phyloP scores from a whole-genome alignment of 2,888 invertebrate genomes.

The Dorcus parallelipipedus region DNA sequence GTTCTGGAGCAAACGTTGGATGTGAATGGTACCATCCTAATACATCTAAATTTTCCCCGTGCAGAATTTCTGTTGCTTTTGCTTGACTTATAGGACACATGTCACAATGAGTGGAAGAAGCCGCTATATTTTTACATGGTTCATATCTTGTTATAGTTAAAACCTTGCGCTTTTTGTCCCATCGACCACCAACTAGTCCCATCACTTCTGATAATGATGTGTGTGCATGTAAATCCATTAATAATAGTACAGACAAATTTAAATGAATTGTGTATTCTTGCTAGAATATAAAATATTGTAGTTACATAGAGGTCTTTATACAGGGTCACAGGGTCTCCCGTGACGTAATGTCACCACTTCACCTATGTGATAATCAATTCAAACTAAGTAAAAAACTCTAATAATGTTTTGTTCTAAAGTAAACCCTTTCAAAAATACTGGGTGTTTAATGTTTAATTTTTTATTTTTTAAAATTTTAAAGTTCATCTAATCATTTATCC shows the following conservation, averaged over 20 bases:
- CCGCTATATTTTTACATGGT: constrained; percentile 62
- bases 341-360: no score
- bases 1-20: constrained; percentile 66
- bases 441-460: no score
- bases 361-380: no score
- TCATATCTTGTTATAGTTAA: constrained; percentile 56
- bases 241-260: constrained; percentile 58
- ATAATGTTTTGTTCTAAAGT: no score
- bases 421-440: no score
- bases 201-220: constrained; percentile 69
- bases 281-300: constrained; percentile 41
- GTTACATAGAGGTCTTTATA: no score
- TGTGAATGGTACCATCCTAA: constrained; percentile 80
- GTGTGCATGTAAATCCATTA: constrained; percentile 71
- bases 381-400: no score
- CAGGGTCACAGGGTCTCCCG: no score
- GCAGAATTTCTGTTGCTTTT: constrained; percentile 57
- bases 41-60: constrained; percentile 45
- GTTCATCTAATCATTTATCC: no score
- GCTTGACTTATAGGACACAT: constrained; percentile 74
- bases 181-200: constrained; percentile 66
- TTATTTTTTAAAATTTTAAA: no score
- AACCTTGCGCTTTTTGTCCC: constrained; percentile 38
- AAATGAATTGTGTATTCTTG: constrained; percentile 61
- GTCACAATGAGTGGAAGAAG: constrained; percentile 68